Base-by-base conservation (phyloP, 2,888 invertebrate genomes). In the Volucella bombylans region DNA sequence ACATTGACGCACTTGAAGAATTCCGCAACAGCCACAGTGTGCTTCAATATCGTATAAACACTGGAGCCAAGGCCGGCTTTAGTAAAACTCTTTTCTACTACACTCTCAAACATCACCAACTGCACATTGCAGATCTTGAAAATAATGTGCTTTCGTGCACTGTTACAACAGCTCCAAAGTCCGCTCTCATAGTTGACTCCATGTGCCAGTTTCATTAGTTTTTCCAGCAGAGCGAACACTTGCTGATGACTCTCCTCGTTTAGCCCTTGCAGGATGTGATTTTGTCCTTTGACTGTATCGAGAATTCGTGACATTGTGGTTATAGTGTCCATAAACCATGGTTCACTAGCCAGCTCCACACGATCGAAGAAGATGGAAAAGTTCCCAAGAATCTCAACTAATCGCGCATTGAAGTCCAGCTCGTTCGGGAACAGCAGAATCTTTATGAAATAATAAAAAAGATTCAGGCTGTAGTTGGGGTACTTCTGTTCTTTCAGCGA, bases 361-460 rank as follows among this genome's bases (percentile, higher is more conserved):
- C 87, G 85, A 11, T 89, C 88, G 10, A 90, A 88, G 45, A 89
- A 89, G 1, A 31, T 47, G 1, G 74, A 74, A 43, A 91, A 87
- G 54, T 90, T 90, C 10, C 82, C 81, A n/a, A 87, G 85, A 0
- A 89, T 59, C 47, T 88, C 88, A 0, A 80, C 69, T 49, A 89
- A 90, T 0, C 67, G 72, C 3, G 41, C 73, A 23, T 87, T 86
- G 4, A 90, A 87, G n/a, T 88, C 87, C 0, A 43, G 57, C 0
- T 68, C 43, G 0, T 87, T 86, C 9, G 87, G 87, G 0, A 76
- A 81, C 55, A 83, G 87, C 0, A 89, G 8, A 12, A 90, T 43
- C 76, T 90, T 91, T 0, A 90, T 59, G 43, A 89, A 88, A 67
- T 89, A 90, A 71, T 91, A 90, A 1, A 90, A 77, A 41, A 90